A percentile compares a stretch with the other conserved stretches of the same genome.
These are phyloP conservation scores for Papilio aristodemus DNA, from an alignment of 1,140 invertebrate genomes.

Conservation along the genomic window DNA sequence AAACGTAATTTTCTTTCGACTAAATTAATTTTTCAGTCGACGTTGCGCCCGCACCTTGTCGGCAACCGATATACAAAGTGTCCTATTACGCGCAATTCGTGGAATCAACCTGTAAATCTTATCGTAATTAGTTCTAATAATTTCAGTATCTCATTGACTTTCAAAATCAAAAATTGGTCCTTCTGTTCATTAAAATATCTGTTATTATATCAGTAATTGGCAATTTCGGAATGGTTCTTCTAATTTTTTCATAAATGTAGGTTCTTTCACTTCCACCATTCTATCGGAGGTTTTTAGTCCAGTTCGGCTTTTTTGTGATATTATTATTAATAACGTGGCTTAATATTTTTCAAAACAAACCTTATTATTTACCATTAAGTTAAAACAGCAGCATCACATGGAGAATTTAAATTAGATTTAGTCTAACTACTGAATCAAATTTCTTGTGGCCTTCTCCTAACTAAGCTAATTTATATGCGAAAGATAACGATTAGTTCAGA, in stretches of 20 bases:
- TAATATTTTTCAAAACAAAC: neutral
- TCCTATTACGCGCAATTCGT: neutral
- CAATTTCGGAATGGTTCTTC: no score
- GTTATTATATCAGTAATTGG: no score
- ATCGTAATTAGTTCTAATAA: neutral
- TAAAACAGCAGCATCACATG: neutral
- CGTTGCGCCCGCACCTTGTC: neutral
- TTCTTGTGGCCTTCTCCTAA: slow-evolving; percentile 9
- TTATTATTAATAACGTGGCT: neutral
- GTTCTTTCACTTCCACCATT: no score
- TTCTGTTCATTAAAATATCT: no score
- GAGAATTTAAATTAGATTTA: neutral
- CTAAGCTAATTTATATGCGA: slow-evolving; percentile 17
- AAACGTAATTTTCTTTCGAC: neutral
- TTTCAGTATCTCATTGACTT: neutral
- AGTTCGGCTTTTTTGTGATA: no score
- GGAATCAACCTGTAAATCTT: neutral
- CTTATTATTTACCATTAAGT: neutral
- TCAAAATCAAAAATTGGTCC: no score
- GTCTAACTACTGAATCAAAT: neutral
- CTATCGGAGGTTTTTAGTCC: no score
- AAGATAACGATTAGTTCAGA: slow-evolving; percentile 18
- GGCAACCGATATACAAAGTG: neutral
- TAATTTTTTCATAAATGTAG: no score
- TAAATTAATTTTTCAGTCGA: slow-evolving; percentile 19